A percentile compares a stretch with the other conserved stretches of the same genome.
Evolutionary conservation across 2,797 vertebrate genomes (phyloP).

Genomic region (Myiotriccus ornatus): DNA sequence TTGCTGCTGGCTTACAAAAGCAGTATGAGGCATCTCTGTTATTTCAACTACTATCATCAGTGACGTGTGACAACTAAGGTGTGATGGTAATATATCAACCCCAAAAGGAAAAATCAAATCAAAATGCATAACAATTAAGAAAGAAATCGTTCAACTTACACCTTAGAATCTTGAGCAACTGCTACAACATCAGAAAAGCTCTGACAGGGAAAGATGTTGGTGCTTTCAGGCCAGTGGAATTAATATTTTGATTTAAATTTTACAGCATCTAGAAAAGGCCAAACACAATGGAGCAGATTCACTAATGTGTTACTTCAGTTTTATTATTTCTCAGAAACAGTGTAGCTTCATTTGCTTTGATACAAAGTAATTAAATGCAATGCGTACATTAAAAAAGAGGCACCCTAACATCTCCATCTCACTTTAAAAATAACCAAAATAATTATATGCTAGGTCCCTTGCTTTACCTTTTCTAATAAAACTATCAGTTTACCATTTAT

Average conservation of each 20-base stretch:
- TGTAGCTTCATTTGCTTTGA: background rate
- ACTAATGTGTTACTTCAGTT: background rate
- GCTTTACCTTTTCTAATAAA: background rate
- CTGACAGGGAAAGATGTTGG: background rate
- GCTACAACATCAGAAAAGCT: background rate
- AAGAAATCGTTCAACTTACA: background rate
- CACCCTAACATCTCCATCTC: background rate
- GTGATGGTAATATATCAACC: background rate
- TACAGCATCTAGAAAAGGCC: background rate
- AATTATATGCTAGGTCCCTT: background rate
- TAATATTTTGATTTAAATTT: slow-evolving; percentile 4
- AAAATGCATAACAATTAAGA: background rate
- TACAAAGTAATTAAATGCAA: background rate
- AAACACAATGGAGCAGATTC: background rate
- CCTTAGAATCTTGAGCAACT: background rate
- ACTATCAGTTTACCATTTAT: background rate
- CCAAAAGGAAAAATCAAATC: background rate
- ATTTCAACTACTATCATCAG: background rate
- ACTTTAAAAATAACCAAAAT: background rate
- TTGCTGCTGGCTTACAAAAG: background rate
- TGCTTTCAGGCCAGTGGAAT: background rate
- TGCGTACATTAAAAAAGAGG: background rate
- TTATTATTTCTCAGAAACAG: background rate
- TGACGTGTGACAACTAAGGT: background rate
- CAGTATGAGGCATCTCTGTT: background rate